Base-by-base conservation (phyloP, 2,888 invertebrate species). In the Drosophila vallismaia region DNA sequence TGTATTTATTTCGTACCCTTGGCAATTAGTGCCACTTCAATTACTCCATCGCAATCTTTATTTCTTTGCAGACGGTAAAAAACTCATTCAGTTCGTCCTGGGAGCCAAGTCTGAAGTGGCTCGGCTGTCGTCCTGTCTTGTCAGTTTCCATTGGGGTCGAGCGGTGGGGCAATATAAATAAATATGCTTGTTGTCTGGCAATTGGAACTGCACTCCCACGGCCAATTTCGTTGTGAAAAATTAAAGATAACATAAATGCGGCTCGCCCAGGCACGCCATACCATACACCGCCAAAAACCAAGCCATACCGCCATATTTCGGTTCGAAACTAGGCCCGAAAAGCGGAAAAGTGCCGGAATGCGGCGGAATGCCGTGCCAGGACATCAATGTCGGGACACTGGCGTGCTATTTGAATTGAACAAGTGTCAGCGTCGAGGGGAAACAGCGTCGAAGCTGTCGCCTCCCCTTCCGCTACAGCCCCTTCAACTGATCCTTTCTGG, bases 241-340 rank as follows among this genome's bases (percentile, higher is more conserved):
- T 83, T 83, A 83, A 83, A 88, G 82, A 83, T 83, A 88, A 88
- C 82, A 83, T 81, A 83, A 83, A 88, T 88, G 88, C 70, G 82
- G 71, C 87, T 49, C 52, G 67, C 50, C 84, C 72, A 70, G 67
- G 77, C 66, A 76, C 66, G 71, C 70, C 72, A 75, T 55, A 51
- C 53, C 68, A 52, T 54, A 62, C 24, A 19, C 19, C 19, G 19
- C 19, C 19, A 19, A 19, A 44, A 10, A 44, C 44, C 19, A 24
- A 24, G 8, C 42, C 42, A 42, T 14, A 42, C 42, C 42, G 44
- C 28, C 19, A 26, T 12, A 48, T n/a, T 29, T 14, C 24, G 36
- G 31, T 40, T 33, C 33, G 44, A 12, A 50, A 51, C 55, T 62
- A 62, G 60, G 60, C 60, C 60, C 60, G 24, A 60, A 60, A 55